These are phyloP conservation scores for Leuciscus waleckii DNA, from an alignment of 2,797 vertebrate genomes.

Conservation along the genomic window DNA sequence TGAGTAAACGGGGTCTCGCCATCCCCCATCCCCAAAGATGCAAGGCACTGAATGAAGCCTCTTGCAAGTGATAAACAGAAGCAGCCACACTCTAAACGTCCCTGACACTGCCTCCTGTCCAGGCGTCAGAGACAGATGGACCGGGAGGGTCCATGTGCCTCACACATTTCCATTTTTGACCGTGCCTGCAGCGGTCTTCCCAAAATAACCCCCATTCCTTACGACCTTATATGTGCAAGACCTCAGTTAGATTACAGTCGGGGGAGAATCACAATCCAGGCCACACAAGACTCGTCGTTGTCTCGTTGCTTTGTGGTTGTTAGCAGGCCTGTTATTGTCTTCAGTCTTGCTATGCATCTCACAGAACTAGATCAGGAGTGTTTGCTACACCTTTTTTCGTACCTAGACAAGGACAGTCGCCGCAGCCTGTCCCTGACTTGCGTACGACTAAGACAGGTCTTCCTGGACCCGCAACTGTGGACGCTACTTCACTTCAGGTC, in stretches of 20 bases:
- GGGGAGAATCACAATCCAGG: constrained; percentile 78
- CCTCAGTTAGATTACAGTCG: constrained; percentile 61
- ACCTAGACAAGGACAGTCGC: constrained; percentile 90
- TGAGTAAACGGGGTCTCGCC: neutral
- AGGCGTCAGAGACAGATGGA: constrained; percentile 75
- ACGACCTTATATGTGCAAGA: constrained; percentile 92
- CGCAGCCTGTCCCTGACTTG: constrained; percentile 86
- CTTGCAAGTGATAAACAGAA: constrained; percentile 66
- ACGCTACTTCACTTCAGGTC: constrained; percentile 84
- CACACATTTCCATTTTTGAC: constrained; percentile 75
- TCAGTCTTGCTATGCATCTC: constrained; percentile 80
- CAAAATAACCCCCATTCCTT: constrained; percentile 88
- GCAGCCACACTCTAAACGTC: constrained; percentile 73
- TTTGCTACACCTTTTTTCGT: constrained; percentile 92
- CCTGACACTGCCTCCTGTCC: constrained; percentile 69
- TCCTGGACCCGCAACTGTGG: constrained; percentile 89
- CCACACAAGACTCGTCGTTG: constrained; percentile 64
- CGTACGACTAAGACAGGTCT: constrained; percentile 78
- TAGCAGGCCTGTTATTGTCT: constrained; percentile 63
- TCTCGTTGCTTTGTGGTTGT: constrained; percentile 60
- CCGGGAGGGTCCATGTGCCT: constrained; percentile 56
- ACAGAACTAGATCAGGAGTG: constrained; percentile 90
- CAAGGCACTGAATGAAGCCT: constrained; percentile 39
- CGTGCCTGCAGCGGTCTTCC: constrained; percentile 81
- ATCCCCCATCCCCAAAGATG: constrained; percentile 10